phyloP scores from a whole-genome alignment of 2,797 vertebrate genomes.

The Liparis tanakae region DNA sequence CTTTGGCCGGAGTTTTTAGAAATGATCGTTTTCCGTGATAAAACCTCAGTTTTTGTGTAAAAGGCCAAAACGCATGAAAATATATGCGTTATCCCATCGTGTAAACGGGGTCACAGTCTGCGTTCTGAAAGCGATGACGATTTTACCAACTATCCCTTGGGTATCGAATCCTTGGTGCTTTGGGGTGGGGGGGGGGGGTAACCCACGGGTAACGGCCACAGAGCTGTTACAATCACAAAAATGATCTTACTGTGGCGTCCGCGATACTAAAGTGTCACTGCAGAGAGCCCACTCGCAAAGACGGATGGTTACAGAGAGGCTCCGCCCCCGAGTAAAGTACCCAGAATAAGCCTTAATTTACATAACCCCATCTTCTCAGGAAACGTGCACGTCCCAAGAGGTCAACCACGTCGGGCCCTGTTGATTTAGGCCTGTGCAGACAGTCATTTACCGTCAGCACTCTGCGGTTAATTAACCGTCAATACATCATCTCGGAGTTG shows the following conservation, averaged over 20 bases:
- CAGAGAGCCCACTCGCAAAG: constrained; percentile 20
- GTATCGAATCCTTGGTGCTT: too few relatives aligned
- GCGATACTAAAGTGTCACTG: background rate
- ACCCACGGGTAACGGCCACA: too few relatives aligned
- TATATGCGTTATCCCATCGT: too few relatives aligned
- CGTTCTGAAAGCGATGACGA: too few relatives aligned
- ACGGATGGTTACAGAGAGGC: constrained; percentile 7
- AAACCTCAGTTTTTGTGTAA: too few relatives aligned
- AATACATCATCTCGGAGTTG: constrained; percentile 46
- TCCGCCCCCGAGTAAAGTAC: constrained; percentile 17
- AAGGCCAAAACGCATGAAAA: too few relatives aligned
- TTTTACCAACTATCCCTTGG: too few relatives aligned
- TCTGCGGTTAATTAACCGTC: constrained; percentile 50
- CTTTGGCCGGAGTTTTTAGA: too few relatives aligned
- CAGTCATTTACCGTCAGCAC: constrained; percentile 40
- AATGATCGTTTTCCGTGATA: too few relatives aligned
- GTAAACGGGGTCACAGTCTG: too few relatives aligned
- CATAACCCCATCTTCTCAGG: constrained; percentile 42
- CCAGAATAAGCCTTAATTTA: constrained; percentile 36
- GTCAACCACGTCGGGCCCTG: constrained; percentile 32
- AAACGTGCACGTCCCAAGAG: constrained; percentile 31
- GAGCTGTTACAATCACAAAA: background rate
- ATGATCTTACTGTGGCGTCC: background rate
- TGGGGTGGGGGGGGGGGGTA: too few relatives aligned
- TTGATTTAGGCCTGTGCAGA: constrained; percentile 38